These are phyloP conservation scores for Papilio demoleus DNA, from an alignment of 2,888 invertebrate genomes.

Conservation along the genomic window DNA sequence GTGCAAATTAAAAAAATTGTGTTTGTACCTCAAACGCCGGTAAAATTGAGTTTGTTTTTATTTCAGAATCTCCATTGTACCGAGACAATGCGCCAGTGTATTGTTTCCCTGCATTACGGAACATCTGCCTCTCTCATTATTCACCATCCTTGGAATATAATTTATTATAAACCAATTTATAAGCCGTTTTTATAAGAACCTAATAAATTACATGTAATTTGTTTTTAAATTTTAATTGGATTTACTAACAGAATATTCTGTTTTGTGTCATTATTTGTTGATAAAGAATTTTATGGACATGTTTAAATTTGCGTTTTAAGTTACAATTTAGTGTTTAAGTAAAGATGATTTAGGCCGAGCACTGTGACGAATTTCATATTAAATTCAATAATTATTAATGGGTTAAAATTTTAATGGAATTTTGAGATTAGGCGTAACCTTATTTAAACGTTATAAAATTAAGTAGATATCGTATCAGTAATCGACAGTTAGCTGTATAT, in stretches of 20 bases:
- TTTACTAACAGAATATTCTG: background rate
- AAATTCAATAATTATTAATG: too few relatives aligned
- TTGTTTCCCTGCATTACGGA: conserved; percentile 34
- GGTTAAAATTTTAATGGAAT: too few relatives aligned
- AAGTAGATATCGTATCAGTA: too few relatives aligned
- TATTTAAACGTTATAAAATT: too few relatives aligned
- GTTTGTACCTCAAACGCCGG: conserved; percentile 32
- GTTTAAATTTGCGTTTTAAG: too few relatives aligned
- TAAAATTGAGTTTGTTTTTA: conserved; percentile 32
- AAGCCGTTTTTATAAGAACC: conserved; percentile 11
- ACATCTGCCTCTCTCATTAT: conserved; percentile 28
- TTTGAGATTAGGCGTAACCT: too few relatives aligned
- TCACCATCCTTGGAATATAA: conserved; percentile 14
- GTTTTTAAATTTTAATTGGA: background rate
- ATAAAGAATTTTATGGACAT: background rate
- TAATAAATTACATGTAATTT: conserved; percentile 4
- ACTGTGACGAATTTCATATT: too few relatives aligned
- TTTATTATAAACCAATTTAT: conserved; percentile 26
- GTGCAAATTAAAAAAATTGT: conserved; percentile 27
- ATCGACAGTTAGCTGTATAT: too few relatives aligned
- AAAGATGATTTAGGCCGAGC: too few relatives aligned
- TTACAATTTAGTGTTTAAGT: too few relatives aligned
- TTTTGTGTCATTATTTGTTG: background rate
- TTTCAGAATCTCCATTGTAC: conserved; percentile 30
- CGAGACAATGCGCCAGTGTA: conserved; percentile 27